phyloP scores from a whole-genome alignment of 2,888 invertebrate species.

The Chirona hameri region DNA sequence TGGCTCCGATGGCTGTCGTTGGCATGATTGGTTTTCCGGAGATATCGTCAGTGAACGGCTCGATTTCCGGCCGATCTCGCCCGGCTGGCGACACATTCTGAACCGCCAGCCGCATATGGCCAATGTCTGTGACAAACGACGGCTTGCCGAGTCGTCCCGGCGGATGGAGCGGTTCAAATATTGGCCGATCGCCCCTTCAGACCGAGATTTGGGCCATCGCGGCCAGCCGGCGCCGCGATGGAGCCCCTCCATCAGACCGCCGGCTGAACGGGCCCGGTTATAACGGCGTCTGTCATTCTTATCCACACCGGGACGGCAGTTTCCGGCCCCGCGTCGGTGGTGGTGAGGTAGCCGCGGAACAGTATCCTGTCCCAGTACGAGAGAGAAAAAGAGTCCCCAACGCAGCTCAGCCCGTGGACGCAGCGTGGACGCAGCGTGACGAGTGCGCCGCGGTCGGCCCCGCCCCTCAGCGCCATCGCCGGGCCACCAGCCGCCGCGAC shows the following conservation, averaged over 20 bases:
- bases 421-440: not conserved
- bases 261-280: not conserved
- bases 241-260: not conserved
- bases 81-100: too few species aligned
- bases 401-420: too few species aligned
- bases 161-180: not conserved
- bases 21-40: too few species aligned
- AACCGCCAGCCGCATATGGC: too few species aligned
- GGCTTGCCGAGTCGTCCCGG: not conserved
- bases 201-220: conserved; percentile 1
- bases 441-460: not conserved
- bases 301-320: not conserved
- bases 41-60: too few species aligned
- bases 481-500: not conserved
- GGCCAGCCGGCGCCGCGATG: not conserved
- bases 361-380: too few species aligned
- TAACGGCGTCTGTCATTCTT: not conserved
- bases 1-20: too few species aligned
- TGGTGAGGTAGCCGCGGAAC: too few species aligned
- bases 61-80: too few species aligned
- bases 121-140: not conserved
- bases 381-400: too few species aligned
- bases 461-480: not conserved
- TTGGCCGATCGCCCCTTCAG: not conserved
- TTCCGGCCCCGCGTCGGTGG: too few species aligned